phyloP scores from a whole-genome alignment of 2,888 invertebrate genomes.

The Pyrrhia umbra region DNA sequence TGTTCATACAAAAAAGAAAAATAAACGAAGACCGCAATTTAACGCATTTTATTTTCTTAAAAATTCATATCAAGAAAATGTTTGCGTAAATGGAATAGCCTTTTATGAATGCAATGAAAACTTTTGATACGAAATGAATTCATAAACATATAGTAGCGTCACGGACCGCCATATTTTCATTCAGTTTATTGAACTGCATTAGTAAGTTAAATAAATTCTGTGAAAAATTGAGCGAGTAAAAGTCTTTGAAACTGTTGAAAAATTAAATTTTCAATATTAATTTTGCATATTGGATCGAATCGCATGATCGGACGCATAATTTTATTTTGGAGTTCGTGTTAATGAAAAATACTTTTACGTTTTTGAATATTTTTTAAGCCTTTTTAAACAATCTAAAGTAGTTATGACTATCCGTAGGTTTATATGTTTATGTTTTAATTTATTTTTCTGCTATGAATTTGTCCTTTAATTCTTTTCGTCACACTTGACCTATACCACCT shows the following conservation, averaged over 20 bases:
- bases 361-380: too few relatives aligned
- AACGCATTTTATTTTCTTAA: conserved; percentile 14
- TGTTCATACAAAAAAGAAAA: conserved; percentile 39
- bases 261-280: conserved; percentile 7
- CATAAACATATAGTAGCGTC: conserved; percentile 25
- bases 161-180: conserved; percentile 28
- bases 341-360: neutral
- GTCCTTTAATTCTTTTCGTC: too few relatives aligned
- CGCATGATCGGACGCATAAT: neutral
- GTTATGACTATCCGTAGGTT: too few relatives aligned
- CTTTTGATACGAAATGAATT: conserved; percentile 46
- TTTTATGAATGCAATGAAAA: conserved; percentile 42
- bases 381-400: too few relatives aligned
- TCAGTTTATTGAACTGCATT: conserved; percentile 32
- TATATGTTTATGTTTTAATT: too few relatives aligned
- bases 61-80: conserved; percentile 31
- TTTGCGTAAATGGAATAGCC: conserved; percentile 35
- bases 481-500: too few relatives aligned
- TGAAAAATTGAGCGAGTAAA: conserved; percentile 1
- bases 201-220: conserved; percentile 16
- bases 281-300: neutral
- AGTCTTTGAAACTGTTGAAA: neutral
- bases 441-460: too few relatives aligned
- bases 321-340: neutral
- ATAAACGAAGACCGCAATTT: conserved; percentile 20